phyloP scores from a whole-genome alignment of 2,888 invertebrate species.

The Acanthoscelides obtectus region DNA sequence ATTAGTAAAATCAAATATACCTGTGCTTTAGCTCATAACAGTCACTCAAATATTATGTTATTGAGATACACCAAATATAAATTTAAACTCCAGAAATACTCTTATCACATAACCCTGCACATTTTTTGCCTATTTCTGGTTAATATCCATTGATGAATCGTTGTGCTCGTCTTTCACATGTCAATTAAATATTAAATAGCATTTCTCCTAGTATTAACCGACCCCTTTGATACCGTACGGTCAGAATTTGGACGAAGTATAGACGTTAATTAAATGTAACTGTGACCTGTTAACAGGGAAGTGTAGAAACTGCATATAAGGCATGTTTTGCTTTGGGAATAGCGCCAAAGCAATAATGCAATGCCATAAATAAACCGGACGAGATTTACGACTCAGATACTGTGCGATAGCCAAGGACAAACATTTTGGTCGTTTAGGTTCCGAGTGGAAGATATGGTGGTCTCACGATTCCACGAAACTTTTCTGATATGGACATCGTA shows the following conservation, averaged over 20 bases:
- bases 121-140: too few relatives aligned
- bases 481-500: background rate
- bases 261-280: background rate
- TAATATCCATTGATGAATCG: too few relatives aligned
- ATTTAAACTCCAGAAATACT: too few relatives aligned
- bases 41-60: too few relatives aligned
- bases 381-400: background rate
- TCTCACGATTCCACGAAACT: background rate
- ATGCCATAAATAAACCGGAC: background rate
- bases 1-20: too few relatives aligned
- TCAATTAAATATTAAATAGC: too few relatives aligned
- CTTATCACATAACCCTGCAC: too few relatives aligned
- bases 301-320: background rate
- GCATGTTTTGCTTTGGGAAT: background rate
- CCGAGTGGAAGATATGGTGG: background rate
- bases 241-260: background rate
- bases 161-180: too few relatives aligned
- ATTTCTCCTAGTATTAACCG: too few relatives aligned
- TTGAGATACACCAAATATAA: too few relatives aligned
- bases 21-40: too few relatives aligned
- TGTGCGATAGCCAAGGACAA: background rate
- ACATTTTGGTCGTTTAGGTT: background rate
- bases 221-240: too few relatives aligned
- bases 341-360: background rate
- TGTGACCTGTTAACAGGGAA: background rate